A percentile compares a stretch with the other conserved stretches of the same genome.
Evolutionary conservation across 2,113 vertebrate species (phyloP).

Genomic region (Siphamia tubifer): DNA sequence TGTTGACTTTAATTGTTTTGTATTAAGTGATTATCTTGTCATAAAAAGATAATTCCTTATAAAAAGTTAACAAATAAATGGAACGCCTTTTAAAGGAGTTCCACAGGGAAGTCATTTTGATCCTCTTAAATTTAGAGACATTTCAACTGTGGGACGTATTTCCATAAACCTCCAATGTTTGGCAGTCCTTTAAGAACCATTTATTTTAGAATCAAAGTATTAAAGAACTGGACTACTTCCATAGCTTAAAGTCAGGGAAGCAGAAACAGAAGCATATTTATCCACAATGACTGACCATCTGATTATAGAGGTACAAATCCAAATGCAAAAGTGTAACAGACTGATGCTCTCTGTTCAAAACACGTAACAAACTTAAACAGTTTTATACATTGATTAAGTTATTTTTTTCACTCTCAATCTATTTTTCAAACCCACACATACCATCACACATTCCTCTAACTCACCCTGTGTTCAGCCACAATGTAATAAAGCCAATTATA

Average conservation of each 20-base stretch:
- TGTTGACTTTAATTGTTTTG: no score
- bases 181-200: neutral
- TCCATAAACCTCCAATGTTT: neutral
- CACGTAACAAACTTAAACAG: neutral
- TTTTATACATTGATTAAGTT: constrained; percentile 6
- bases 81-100: neutral
- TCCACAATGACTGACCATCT: constrained; percentile 7
- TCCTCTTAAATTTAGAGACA: neutral
- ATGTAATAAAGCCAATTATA: constrained; percentile 66
- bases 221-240: constrained; percentile 21
- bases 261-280: constrained; percentile 16
- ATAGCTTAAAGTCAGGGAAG: neutral
- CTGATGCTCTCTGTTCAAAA: constrained; percentile 3
- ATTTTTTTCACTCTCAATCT: neutral
- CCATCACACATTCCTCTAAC: constrained; percentile 53
- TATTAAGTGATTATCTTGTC: no score
- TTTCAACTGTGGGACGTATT: neutral
- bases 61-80: neutral
- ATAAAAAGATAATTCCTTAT: no score
- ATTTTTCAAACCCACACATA: constrained; percentile 10
- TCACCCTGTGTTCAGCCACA: constrained; percentile 41
- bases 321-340: constrained; percentile 30
- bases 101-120: neutral
- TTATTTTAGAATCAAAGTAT: constrained; percentile 17
- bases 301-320: constrained; percentile 32